A percentile compares a stretch with the other conserved stretches of the same genome.
Conservation (phyloP, 2,797 vertebrate species). For the Urocyon cinereoargenteus region DNA sequence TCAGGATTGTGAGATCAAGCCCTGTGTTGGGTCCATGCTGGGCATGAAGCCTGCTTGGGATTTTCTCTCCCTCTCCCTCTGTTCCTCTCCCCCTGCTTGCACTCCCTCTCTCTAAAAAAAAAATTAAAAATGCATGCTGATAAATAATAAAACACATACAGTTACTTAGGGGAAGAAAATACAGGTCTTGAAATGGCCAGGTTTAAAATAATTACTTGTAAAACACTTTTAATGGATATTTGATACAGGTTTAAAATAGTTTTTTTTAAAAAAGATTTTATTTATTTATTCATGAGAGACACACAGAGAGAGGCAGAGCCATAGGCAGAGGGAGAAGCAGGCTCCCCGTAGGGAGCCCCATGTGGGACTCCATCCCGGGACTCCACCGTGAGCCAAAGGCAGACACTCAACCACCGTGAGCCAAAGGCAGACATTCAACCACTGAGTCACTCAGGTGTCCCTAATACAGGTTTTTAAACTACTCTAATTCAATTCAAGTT, state of each 20-base stretch:
- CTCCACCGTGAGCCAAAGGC: too few relatives aligned
- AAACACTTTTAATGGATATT: background rate
- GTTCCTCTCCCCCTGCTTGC: background rate
- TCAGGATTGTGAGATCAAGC: background rate
- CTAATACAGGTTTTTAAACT: background rate
- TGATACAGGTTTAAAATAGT: background rate
- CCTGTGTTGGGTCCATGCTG: background rate
- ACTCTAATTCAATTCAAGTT: background rate
- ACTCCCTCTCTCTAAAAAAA: background rate
- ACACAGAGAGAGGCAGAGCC: too few relatives aligned
- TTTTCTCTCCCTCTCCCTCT: background rate
- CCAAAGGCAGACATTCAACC: too few relatives aligned
- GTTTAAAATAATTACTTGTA: background rate
- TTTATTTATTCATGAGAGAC: too few relatives aligned
- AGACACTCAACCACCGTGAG: too few relatives aligned
- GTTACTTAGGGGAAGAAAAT: background rate
- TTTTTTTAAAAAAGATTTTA: background rate
- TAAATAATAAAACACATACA: background rate
- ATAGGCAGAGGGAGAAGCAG: too few relatives aligned
- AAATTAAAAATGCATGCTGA: background rate
- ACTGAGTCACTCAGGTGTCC: too few relatives aligned
- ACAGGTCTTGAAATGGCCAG: background rate
- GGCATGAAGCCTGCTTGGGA: background rate
- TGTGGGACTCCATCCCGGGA: too few relatives aligned
- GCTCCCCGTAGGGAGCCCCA: too few relatives aligned